Percentiles rank a stretch among this genome's conserved stretches.
Conservation (phyloP, 2,888 invertebrate species). For the Drosophila algonquin region DNA sequence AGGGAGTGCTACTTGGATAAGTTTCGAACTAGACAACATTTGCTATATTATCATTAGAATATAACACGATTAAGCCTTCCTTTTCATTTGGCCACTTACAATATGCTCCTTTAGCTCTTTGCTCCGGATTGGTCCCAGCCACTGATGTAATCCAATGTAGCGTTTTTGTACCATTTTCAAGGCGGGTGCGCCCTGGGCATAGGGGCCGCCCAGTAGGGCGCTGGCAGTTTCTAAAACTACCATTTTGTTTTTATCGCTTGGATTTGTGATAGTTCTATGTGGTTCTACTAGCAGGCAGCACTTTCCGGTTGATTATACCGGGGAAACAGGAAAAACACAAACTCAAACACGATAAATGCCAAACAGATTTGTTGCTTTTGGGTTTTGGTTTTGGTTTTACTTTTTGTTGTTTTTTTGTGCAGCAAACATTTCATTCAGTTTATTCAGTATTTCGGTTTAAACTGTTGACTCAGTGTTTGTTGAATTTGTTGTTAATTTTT, state of each 20-base stretch:
- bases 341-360: slow-evolving; percentile 32
- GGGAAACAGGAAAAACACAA: slow-evolving; percentile 12
- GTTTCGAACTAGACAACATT: not conserved
- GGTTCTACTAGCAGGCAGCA: slow-evolving; percentile 17
- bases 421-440: not conserved
- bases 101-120: slow-evolving; percentile 93
- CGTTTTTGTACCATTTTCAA: slow-evolving; percentile 95
- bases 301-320: slow-evolving; percentile 51
- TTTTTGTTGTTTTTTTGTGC: slow-evolving; percentile 4
- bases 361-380: slow-evolving; percentile 21
- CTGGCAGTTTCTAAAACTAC: slow-evolving; percentile 91
- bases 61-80: no score
- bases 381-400: slow-evolving; percentile 9
- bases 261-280: slow-evolving; percentile 34
- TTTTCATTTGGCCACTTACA: slow-evolving; percentile 85
- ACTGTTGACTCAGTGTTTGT: not conserved
- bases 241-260: slow-evolving; percentile 83
- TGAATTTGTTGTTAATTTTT: slow-evolving; percentile 4
- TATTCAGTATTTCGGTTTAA: not conserved
- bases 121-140: slow-evolving; percentile 92
- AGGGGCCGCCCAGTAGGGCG: slow-evolving; percentile 90
- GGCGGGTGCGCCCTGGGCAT: slow-evolving; percentile 92
- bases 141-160: slow-evolving; percentile 95
- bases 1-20: not conserved
- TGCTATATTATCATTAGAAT: not conserved